Evolutionary conservation across 1,140 invertebrate species (phyloP), one percentile per base, ranked within the genome.

Genomic region (Apis mellifera): DNA sequence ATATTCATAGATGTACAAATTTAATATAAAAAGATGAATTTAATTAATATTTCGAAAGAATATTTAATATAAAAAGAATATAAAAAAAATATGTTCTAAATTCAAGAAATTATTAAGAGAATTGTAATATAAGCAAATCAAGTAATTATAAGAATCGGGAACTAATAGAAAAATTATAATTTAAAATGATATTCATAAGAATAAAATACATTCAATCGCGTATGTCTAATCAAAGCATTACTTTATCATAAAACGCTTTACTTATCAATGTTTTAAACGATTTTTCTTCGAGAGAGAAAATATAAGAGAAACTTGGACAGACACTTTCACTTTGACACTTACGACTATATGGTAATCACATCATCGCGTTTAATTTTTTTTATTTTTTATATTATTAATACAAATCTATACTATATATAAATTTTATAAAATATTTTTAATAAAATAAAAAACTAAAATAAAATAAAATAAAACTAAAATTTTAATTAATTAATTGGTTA

Each of bases 251-350:
- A 26, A 26, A 54, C 23, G 3, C 32, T 42, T 42, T 42, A 42
- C 3, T 2, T 2, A 42, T 64, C 9, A 26, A 19, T 50, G 5
- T 55, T 11, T n/a, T 19, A 26, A 71, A 32, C 1, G 13, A 26
- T 19, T 26, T 57, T 8, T 52, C 3, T 75, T 42, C 0, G 7
- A 32, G 11, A n/a, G 0, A 9, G 62, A 17, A 60, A 60, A 21
- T 62, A 9, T 32, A 21, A 32, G 50, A 23, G n/a, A 42, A 23
- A 21, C 57, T 48, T 15, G 13, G 8, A 59, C 2, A 1, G 2
- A 50, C 59, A 76, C 72, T 76, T 82, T 75, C 78, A 66, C 78
- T 66, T 57, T 17, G 26, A 50, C n/a, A 42, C 7, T 50, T 32
- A 9, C 5, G 13, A 11, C 23, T 66, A 26, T 48, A 55, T 50